Evolutionary conservation across 2,797 vertebrate species (phyloP).

Genomic region (Acomys russatus): DNA sequence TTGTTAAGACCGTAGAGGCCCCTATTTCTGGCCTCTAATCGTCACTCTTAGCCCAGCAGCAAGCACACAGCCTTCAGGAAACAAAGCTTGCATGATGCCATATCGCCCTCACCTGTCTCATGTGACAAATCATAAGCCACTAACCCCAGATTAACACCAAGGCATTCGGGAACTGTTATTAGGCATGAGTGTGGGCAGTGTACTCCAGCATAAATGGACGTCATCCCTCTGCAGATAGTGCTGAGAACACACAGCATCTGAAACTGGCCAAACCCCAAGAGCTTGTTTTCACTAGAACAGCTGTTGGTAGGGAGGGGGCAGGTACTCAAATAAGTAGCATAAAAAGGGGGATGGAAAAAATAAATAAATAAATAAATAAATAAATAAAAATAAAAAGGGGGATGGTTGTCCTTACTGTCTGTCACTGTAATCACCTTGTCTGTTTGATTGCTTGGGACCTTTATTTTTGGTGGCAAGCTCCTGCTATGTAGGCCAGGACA

Average conservation of each 20-base stretch:
- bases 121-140: constrained; percentile 4
- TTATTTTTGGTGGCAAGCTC: too few relatives aligned
- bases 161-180: background rate
- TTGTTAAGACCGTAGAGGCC: background rate
- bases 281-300: constrained; percentile 67
- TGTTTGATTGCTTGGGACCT: background rate
- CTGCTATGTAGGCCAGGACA: too few relatives aligned
- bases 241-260: background rate
- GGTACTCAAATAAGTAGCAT: constrained; percentile 53
- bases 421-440: background rate
- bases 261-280: background rate
- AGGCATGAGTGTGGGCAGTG: background rate
- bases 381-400: constrained; percentile 47
- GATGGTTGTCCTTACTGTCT: background rate
- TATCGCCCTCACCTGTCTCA: background rate
- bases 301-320: constrained; percentile 30
- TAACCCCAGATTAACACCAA: constrained; percentile 13
- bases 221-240: constrained; percentile 10
- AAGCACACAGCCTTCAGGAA: background rate
- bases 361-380: too few relatives aligned
- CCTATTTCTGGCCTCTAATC: background rate
- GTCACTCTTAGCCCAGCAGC: background rate
- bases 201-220: background rate
- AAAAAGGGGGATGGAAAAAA: constrained; percentile 7
- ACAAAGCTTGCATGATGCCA: background rate